Base-by-base conservation (phyloP, 1,140 invertebrate genomes). In the Nasonia giraulti region DNA sequence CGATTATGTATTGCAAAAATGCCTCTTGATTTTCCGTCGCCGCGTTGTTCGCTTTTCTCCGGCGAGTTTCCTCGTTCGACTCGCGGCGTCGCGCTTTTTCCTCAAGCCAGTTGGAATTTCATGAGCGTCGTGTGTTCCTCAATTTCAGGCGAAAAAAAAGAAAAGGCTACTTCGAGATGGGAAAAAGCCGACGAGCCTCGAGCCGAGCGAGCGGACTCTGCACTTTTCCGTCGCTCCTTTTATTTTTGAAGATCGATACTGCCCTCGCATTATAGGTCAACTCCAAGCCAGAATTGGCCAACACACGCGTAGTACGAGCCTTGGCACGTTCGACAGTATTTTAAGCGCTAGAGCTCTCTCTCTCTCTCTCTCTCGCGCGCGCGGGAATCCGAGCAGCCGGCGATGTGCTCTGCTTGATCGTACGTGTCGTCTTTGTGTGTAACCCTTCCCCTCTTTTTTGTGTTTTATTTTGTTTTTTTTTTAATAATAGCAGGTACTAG, bases 401-500 rank as follows among this genome's bases (percentile, higher is more conserved):
- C 68, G 10, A 71, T 37, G 69, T n/a, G n/a, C n/a, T 69, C n/a
- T 31, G 1, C n/a, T 33, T 27, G 10, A 55, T 78, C 68, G 69
- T 84, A 8, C 47, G 20, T 71, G 11, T 62, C 55, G 55, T 62
- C 55, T 78, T 14, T 11, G 8, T 68, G 4, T 33, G 4, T 33
- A 20, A 37, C 47, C 10, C 20, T 85, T 75, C 37, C 17, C 20
- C 31, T 14, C 62, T 69, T 20, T 44, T 17, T 66, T 55, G 27
- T 75, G 2, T 14, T 69, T 69, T 77, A 50, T 85, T 50, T 69
- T 71, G 40, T 82, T 81, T 86, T 91, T 86, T 90, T 86, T 92
- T 92, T 92, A 92, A 92, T 90, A 92, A 92, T 92, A 93, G 91
- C 92, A 93, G 92, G 92, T 93, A 93, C 92, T 92, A 92, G 92